These are phyloP conservation scores for Henricia sp. DNA, from an alignment of 53 echinoderm and acorn worm genomes.

Conservation along the genomic window DNA sequence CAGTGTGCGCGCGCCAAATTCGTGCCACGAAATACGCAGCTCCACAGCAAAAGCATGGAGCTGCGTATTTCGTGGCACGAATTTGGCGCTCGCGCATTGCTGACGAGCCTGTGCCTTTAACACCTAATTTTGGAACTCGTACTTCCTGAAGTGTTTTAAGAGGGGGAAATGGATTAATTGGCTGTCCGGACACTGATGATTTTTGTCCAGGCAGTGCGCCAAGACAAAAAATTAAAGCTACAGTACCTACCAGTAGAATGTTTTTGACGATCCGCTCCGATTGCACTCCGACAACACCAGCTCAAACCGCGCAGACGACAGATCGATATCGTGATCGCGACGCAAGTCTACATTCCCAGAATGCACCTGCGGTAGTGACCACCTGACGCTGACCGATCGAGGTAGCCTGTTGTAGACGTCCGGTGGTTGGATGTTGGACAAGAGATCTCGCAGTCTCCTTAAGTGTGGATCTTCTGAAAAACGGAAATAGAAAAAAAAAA, in stretches of 20 bases:
- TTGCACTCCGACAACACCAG: constrained; percentile 82
- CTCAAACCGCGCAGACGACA: constrained; percentile 74
- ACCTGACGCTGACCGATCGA: constrained; percentile 75
- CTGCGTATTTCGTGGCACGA: no score
- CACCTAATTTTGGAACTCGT: no score
- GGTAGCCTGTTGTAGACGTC: constrained; percentile 80
- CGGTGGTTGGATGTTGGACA: constrained; percentile 88
- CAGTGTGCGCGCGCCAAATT: no score
- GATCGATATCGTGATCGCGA: constrained; percentile 70
- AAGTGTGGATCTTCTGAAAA: constrained; percentile 77
- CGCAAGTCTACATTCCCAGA: constrained; percentile 71
- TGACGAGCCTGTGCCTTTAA: no score
- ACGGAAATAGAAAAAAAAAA: neutral
- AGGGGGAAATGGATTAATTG: no score
- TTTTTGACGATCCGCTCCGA: constrained; percentile 70
- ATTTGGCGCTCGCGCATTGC: no score
- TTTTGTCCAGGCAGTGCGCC: no score
- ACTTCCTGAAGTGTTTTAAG: no score
- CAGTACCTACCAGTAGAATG: constrained; percentile 81
- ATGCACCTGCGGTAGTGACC: constrained; percentile 79
- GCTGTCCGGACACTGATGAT: no score
- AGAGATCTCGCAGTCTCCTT: constrained; percentile 76
- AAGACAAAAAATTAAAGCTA: no score
- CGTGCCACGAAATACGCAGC: no score
- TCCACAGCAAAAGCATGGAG: no score